phyloP scores from a whole-genome alignment of 2,888 invertebrate species.

The Sarcophaga carnaria region DNA sequence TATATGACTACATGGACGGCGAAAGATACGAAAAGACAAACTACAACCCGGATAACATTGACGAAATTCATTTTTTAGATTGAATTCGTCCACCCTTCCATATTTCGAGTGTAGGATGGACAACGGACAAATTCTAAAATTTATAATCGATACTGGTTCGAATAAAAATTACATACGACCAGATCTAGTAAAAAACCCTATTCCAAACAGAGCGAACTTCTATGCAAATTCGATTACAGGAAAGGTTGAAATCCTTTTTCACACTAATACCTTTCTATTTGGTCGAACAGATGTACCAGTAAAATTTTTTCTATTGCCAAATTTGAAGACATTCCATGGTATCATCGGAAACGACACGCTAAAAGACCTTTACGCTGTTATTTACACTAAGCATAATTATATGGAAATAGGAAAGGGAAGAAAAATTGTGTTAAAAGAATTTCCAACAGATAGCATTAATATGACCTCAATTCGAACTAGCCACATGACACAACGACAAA shows the following conservation, averaged over 20 bases:
- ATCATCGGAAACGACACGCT: too few relatives aligned
- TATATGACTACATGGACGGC: too few relatives aligned
- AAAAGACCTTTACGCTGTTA: too few relatives aligned
- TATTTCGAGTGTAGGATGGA: conserved; percentile 14
- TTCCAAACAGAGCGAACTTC: conserved; percentile 28
- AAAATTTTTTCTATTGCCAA: conserved; percentile 29
- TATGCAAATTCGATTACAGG: conserved; percentile 34
- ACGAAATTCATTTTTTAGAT: too few relatives aligned
- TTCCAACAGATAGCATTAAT: neutral
- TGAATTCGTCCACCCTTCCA: conserved; percentile 1
- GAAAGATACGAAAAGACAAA: too few relatives aligned
- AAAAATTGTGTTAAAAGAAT: conserved; percentile 5
- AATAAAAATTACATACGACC: neutral
- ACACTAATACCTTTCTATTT: conserved; percentile 18
- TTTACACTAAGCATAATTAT: too few relatives aligned
- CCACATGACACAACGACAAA: conserved; percentile 22
- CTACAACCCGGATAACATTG: too few relatives aligned
- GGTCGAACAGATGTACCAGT: conserved; percentile 8
- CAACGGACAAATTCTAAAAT: neutral
- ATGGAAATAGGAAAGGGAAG: neutral
- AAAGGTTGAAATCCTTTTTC: conserved; percentile 4
- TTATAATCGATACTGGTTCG: neutral
- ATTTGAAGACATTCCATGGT: neutral
- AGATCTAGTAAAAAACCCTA: conserved; percentile 17
- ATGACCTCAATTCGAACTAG: conserved; percentile 21